Evolutionary conservation across 2,888 invertebrate species (phyloP), one percentile per base, ranked within the genome.

Genomic region (Selenia dentaria): DNA sequence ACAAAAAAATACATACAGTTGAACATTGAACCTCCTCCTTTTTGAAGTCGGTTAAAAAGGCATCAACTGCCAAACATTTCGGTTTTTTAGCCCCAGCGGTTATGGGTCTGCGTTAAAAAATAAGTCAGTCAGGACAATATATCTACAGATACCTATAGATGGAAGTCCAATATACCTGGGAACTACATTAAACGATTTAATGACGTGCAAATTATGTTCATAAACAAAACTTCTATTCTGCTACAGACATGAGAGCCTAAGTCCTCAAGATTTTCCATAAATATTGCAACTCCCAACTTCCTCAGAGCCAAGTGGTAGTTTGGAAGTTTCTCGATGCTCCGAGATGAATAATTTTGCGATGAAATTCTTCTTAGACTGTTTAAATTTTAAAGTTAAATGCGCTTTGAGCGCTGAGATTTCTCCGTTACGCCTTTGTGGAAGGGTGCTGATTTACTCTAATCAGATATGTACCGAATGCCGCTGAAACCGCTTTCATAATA

Each of bases 341-440:
- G 40, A 48, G 50, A 59, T 59, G 58, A 59, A 59, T 59, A 59
- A 59, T 54, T 59, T 48, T 37, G 28, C 36, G 41, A 37, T 37
- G 45, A 39, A 53, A 51, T 37, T 50, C 45, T 41, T 29, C 44
- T 47, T 50, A 48, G 44, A 49, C 50, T 54, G 52, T 52, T 57
- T 41, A 52, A 59, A 59, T 54, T 52, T 56, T 56, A 47, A 56
- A 56, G 53, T 50, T 45, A 46, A 53, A 43, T 42, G 46, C 44
- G 35, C 33, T 36, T 45, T 50, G 42, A 46, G 43, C 27, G 48
- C 34, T 31, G 43, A 28, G 38, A 50, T 43, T 51, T 52, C 45
- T 39, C 32, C 35, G 50, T 48, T 43, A 52, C 45, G 35, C 18
- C 8, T 54, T 47, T 31, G 22, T 28, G 11, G 42, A 12, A 6